A percentile compares a stretch with the other conserved stretches of the same genome.
phyloP scores from a whole-genome alignment of 2,888 invertebrate genomes.

The Drosophila pegasa region DNA sequence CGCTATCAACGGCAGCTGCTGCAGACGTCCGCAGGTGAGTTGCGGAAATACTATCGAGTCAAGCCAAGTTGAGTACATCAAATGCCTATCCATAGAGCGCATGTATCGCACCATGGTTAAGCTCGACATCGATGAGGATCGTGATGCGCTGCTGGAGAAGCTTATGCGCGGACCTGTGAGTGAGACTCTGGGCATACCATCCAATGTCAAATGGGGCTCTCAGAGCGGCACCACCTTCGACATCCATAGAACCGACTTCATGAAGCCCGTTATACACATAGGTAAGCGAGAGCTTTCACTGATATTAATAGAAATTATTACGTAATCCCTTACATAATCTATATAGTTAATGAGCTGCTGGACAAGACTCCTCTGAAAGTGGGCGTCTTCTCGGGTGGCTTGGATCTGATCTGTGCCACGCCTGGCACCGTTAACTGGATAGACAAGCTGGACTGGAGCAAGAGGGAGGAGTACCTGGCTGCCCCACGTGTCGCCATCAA shows the following conservation, averaged over 20 bases:
- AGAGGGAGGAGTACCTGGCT: slow-evolving; percentile 86
- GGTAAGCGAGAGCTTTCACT: slow-evolving; percentile 84
- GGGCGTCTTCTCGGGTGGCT: slow-evolving; percentile 91
- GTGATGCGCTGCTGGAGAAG: slow-evolving; percentile 80
- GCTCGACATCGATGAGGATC: slow-evolving; percentile 78
- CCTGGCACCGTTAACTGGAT: slow-evolving; percentile 92
- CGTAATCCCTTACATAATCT: slow-evolving; percentile 39
- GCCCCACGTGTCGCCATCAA: slow-evolving; percentile 87
- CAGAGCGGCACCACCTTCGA: slow-evolving; percentile 87
- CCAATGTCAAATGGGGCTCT: slow-evolving; percentile 88
- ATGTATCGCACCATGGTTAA: slow-evolving; percentile 72
- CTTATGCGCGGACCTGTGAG: slow-evolving; percentile 91
- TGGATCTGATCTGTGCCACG: slow-evolving; percentile 94
- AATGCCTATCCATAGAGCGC: slow-evolving; percentile 35
- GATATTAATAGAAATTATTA: background rate
- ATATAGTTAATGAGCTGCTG: slow-evolving; percentile 88
- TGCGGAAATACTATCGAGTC: background rate
- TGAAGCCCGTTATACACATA: slow-evolving; percentile 91
- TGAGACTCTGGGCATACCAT: slow-evolving; percentile 88
- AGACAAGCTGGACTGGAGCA: slow-evolving; percentile 89
- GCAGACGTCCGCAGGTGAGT: slow-evolving; percentile 40
- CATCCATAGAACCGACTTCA: slow-evolving; percentile 89
- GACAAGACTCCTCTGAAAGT: slow-evolving; percentile 89
- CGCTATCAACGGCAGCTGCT: slow-evolving; percentile 28
- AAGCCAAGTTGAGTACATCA: no score